Evolutionary conservation across 2,888 invertebrate species (phyloP).

Genomic region (Listrodromus nycthemerus): DNA sequence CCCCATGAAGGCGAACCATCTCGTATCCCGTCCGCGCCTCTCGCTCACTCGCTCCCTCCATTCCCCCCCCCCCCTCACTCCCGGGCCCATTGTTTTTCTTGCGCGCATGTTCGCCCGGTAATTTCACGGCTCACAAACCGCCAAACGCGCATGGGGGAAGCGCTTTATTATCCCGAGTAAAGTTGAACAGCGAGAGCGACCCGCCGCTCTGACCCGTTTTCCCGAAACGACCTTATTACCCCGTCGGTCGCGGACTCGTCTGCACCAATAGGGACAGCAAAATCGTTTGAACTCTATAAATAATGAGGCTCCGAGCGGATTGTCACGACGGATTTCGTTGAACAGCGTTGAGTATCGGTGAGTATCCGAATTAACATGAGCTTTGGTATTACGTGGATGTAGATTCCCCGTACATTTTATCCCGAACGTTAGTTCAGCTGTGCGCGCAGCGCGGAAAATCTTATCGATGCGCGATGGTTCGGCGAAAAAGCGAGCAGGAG

Average conservation of each 20-base stretch:
- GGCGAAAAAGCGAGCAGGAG: not conserved
- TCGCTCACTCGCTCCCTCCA: slow-evolving; percentile 7
- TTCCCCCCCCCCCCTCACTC: no score
- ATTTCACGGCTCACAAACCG: slow-evolving; percentile 73
- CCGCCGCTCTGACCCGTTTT: slow-evolving; percentile 67
- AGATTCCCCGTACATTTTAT: not conserved
- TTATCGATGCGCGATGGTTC: not conserved
- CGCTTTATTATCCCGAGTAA: slow-evolving; percentile 71
- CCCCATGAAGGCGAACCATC: slow-evolving; percentile 30
- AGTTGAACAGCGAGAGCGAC: slow-evolving; percentile 61
- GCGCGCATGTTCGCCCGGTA: slow-evolving; percentile 67
- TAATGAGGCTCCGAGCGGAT: not conserved
- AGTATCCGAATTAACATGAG: not conserved
- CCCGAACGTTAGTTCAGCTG: not conserved
- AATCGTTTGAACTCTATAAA: not conserved
- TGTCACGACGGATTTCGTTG: not conserved
- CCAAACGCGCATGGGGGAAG: slow-evolving; percentile 41
- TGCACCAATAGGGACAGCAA: slow-evolving; percentile 34
- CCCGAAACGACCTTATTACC: slow-evolving; percentile 67
- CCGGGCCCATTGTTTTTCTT: slow-evolving; percentile 69
- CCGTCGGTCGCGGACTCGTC: slow-evolving; percentile 46
- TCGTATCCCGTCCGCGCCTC: slow-evolving; percentile 21
- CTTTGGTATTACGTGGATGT: not conserved
- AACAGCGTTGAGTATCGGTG: not conserved
- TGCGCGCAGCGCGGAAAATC: not conserved